These are phyloP conservation scores for Fukomys damarensis DNA, from an alignment of 2,113 vertebrate genomes.

Conservation along the genomic window DNA sequence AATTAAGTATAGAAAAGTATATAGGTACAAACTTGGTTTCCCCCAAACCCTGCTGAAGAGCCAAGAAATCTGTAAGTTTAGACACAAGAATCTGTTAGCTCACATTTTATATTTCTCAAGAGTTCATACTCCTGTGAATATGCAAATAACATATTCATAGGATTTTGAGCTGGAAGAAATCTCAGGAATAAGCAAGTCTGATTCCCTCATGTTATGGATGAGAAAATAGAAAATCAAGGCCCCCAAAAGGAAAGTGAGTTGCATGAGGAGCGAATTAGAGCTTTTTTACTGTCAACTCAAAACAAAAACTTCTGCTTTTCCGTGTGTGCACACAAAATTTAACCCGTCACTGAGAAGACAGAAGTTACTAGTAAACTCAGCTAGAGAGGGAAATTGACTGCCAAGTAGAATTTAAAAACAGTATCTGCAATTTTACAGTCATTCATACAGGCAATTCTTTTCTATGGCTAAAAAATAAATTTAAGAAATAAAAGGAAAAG, in stretches of 20 bases:
- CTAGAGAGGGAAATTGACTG: background rate
- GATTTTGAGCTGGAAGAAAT: background rate
- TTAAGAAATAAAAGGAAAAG: background rate
- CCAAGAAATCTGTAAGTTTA: background rate
- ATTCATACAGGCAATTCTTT: background rate
- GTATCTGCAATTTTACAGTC: background rate
- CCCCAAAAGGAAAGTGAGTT: background rate
- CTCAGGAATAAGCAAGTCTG: background rate
- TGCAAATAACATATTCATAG: background rate
- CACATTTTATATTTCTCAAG: background rate
- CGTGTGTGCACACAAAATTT: background rate
- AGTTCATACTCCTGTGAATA: background rate
- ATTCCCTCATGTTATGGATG: background rate
- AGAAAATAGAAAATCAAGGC: conserved; percentile 53
- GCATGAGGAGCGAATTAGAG: background rate
- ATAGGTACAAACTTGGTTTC: background rate
- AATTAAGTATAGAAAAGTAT: background rate
- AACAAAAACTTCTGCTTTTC: conserved; percentile 50
- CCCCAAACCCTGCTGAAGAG: background rate
- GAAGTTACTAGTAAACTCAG: background rate
- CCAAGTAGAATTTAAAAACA: background rate
- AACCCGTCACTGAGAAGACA: background rate
- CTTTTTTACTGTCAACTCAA: background rate
- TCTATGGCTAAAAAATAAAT: conserved; percentile 33
- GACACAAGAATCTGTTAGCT: background rate